These are phyloP conservation scores for Saguinus imperator DNA, from an alignment of 2,113 vertebrate species.

Conservation along the genomic window DNA sequence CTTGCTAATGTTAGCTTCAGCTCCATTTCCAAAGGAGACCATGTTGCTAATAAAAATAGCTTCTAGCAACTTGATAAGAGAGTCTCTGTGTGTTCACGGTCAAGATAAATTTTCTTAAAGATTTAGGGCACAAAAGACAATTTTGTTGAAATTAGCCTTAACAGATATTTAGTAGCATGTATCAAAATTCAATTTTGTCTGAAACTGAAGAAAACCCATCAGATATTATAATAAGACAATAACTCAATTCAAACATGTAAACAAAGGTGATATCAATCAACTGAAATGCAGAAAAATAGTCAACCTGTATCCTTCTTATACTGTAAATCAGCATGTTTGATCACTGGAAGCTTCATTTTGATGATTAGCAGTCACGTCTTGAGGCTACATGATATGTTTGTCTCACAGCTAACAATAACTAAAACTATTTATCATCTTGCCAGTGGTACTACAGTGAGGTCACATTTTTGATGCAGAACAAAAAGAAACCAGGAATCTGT, in stretches of 20 bases:
- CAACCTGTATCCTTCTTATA: constrained; percentile 36
- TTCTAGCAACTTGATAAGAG: constrained; percentile 12
- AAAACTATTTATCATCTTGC: constrained; percentile 81
- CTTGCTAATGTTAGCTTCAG: neutral
- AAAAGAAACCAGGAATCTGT: constrained; percentile 74
- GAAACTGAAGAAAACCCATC: constrained; percentile 24
- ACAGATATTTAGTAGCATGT: neutral
- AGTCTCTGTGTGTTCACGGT: neutral
- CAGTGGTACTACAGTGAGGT: constrained; percentile 64
- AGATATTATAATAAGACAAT: neutral
- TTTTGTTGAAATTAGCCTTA: constrained; percentile 41
- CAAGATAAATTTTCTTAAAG: constrained; percentile 6
- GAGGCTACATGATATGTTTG: constrained; percentile 79
- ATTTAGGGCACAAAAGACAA: neutral
- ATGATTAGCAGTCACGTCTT: constrained; percentile 73
- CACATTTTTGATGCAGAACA: constrained; percentile 71
- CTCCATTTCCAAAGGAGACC: neutral
- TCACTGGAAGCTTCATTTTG: constrained; percentile 65
- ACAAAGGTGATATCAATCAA: constrained; percentile 12
- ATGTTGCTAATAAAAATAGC: constrained; percentile 43
- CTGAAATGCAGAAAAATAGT: constrained; percentile 14
- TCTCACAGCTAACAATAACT: constrained; percentile 75
- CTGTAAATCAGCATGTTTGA: constrained; percentile 30
- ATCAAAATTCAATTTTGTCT: constrained; percentile 48
- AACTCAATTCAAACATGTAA: constrained; percentile 50